Conservation (phyloP, 2,797 vertebrate species). For the Gallinago nigripennis region DNA sequence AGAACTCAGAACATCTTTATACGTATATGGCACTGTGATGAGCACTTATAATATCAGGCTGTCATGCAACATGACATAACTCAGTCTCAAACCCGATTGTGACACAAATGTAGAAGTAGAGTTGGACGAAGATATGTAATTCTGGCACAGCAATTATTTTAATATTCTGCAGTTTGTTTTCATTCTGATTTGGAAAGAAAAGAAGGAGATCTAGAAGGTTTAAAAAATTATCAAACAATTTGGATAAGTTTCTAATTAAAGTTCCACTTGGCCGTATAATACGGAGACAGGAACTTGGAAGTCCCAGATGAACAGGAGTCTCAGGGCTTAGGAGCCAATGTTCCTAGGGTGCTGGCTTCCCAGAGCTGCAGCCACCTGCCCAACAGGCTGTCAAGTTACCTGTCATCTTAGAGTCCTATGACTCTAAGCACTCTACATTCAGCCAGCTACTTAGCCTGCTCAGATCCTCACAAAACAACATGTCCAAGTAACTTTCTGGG, state of each 20-base stretch:
- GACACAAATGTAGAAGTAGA: conserved; percentile 11
- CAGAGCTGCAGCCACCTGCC: neutral
- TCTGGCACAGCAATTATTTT: neutral
- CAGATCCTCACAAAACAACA: neutral
- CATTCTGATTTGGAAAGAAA: conserved; percentile 36
- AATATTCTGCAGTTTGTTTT: conserved; percentile 53
- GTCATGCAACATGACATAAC: conserved; percentile 39
- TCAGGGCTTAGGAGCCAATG: neutral
- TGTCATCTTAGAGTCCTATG: neutral
- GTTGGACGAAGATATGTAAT: neutral
- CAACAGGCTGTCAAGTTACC: neutral
- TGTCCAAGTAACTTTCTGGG: neutral
- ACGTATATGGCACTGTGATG: neutral
- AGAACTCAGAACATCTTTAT: neutral
- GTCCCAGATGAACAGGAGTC: conserved; percentile 1
- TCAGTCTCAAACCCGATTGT: conserved; percentile 15
- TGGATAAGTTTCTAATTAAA: conserved; percentile 24
- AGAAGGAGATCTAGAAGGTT: conserved; percentile 20
- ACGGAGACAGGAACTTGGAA: neutral
- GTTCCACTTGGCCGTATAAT: conserved; percentile 18
- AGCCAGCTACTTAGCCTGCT: neutral
- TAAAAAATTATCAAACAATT: conserved; percentile 41
- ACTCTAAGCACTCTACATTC: neutral
- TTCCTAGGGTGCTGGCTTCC: neutral
- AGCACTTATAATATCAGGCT: neutral